Base-by-base conservation (phyloP, 2,797 vertebrate genomes). In the Mastacembelus armatus region DNA sequence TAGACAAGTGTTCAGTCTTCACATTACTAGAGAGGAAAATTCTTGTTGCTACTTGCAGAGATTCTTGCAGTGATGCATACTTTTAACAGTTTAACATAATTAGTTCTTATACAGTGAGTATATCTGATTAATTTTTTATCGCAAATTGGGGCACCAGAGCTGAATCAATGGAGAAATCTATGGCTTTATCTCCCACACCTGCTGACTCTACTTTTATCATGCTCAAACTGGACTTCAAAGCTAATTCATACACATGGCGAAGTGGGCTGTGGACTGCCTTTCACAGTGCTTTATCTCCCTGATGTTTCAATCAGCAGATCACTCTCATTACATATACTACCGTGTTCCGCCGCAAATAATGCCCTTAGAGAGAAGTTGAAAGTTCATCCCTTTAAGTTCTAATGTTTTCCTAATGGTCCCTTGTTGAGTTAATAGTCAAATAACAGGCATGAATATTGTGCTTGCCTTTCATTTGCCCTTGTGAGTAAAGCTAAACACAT, bases 391-490 rank as follows among this genome's bases (percentile, higher is more conserved):
- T 80, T 81, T 88, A 83, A 88, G 69, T 74, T 4, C 66, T 90
- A 90, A 92, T 92, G 86, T 82, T 84, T 89, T 89, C 77, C 74
- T 90, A 92, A 92, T 91, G 85, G 82, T 70, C 54, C 78, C 87
- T 87, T 84, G 82, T 86, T 89, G 83, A 89, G 84, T 83, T 90
- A 91, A 91, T 88, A 74, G 87, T 84, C 79, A 81, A 89, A 88
- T 86, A 82, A 82, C 86, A 86, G 80, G 61, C 74, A 51, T 57
- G 72, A 76, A 84, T 30, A 44, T 72, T 84, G 76, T 85, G 74
- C 76, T 76, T 76, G 70, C 56, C 78, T 88, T 77, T 87, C 64
- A 81, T 86, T 85, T 83, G 72, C 61, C 67, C 61, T 54, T 52
- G 33, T 48, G 57, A 86, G 68, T 77, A 86, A 88, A 90, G 71